phyloP scores from a whole-genome alignment of 2,888 invertebrate species.

The Bellardia bayeri region DNA sequence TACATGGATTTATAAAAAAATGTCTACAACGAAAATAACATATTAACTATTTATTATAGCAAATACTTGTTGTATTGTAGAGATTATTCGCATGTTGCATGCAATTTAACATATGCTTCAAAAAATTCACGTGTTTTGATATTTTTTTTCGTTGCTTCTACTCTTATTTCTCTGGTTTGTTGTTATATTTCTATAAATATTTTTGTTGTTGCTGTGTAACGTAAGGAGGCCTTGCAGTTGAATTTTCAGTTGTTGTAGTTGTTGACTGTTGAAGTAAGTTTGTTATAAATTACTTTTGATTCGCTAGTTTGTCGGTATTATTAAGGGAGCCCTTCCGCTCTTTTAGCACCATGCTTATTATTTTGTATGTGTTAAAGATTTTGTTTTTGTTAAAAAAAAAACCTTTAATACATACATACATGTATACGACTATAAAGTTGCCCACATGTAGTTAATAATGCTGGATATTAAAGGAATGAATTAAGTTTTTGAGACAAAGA shows the following conservation, averaged over 20 bases:
- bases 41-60: slow-evolving; percentile 22
- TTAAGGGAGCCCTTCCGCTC: slow-evolving; percentile 73
- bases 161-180: slow-evolving; percentile 33
- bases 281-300: slow-evolving; percentile 73
- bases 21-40: slow-evolving; percentile 49
- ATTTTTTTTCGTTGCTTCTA: slow-evolving; percentile 29
- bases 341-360: slow-evolving; percentile 68
- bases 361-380: slow-evolving; percentile 60
- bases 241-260: slow-evolving; percentile 28
- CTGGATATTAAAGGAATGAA: slow-evolving; percentile 34
- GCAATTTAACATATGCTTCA: slow-evolving; percentile 71
- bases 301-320: slow-evolving; percentile 72
- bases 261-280: slow-evolving; percentile 40
- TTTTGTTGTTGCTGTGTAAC: slow-evolving; percentile 23
- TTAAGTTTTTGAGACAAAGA: not conserved
- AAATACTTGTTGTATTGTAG: slow-evolving; percentile 65
- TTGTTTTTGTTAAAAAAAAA: slow-evolving; percentile 36
- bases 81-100: slow-evolving; percentile 73
- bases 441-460: slow-evolving; percentile 55
- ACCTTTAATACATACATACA: slow-evolving; percentile 30
- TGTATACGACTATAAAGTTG: slow-evolving; percentile 1
- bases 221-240: slow-evolving; percentile 26
- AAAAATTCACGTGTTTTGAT: slow-evolving; percentile 70
- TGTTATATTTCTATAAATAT: slow-evolving; percentile 50
- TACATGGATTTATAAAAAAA: slow-evolving; percentile 17